A percentile compares a stretch with the other conserved stretches of the same genome.
phyloP scores from a whole-genome alignment of 2,797 vertebrate species.

The Lepus oiostolus region DNA sequence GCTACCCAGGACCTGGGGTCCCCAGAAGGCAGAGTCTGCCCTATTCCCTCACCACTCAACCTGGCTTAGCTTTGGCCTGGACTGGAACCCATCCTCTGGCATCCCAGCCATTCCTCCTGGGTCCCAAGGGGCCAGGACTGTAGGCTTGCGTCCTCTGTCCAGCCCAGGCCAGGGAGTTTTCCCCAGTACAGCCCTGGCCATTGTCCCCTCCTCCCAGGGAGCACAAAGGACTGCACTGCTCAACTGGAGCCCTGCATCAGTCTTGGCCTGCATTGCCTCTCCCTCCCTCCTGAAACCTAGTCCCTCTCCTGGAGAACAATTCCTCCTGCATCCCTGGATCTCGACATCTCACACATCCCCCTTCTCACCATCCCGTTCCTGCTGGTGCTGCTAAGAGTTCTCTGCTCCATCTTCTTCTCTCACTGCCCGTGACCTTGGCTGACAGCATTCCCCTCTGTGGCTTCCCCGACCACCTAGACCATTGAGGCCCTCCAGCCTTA shows the following conservation, averaged over 20 bases:
- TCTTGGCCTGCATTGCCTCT: neutral
- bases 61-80: conserved; percentile 44
- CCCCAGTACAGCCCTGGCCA: neutral
- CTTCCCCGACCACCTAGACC: neutral
- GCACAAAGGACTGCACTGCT: too few species aligned
- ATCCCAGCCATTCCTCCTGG: neutral
- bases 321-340: neutral
- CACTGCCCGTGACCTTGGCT: rapidly evolving
- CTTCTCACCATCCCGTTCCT: too few species aligned
- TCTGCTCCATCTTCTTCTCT: neutral
- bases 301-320: neutral
- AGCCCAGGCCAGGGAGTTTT: neutral
- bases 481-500: neutral
- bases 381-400: neutral
- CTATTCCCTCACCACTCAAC: conserved; percentile 87
- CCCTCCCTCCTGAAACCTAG: neutral
- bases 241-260: neutral
- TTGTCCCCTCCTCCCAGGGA: neutral
- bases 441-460: too few species aligned
- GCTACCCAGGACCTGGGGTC: conserved; percentile 86
- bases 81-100: conserved; percentile 79
- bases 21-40: conserved; percentile 86
- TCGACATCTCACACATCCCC: neutral
- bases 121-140: neutral
- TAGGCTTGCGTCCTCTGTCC: neutral